A percentile compares a stretch with the other conserved stretches of the same genome.
Evolutionary conservation across 2,888 invertebrate genomes (phyloP).

Genomic region (Calliopum simillimum): DNA sequence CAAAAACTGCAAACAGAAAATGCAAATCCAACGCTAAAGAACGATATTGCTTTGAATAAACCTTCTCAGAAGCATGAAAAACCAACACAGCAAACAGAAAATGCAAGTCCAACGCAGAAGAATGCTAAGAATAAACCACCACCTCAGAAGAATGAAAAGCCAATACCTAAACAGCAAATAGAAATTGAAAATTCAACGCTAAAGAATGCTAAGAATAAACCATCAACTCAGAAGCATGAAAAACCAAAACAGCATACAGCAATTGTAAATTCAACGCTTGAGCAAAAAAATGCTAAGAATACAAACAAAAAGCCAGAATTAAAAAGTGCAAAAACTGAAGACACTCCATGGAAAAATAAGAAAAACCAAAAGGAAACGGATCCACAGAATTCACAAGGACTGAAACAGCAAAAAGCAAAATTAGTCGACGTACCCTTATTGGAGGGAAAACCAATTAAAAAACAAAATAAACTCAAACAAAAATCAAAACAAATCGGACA

Average conservation of each 20-base stretch:
- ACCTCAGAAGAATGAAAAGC: constrained; percentile 9
- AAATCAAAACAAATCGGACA: constrained; percentile 60
- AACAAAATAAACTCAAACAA: constrained; percentile 54
- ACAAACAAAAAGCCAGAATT: constrained; percentile 38
- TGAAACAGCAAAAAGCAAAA: background rate
- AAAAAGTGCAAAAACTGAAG: constrained; percentile 42
- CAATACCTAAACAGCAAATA: constrained; percentile 14
- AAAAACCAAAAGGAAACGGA: background rate
- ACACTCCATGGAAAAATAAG: constrained; percentile 36
- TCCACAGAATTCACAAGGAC: background rate
- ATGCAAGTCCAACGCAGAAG: constrained; percentile 11
- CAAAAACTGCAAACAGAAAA: constrained; percentile 4
- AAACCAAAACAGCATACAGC: too few species aligned
- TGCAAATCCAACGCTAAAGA: constrained; percentile 2
- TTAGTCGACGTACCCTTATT: constrained; percentile 35
- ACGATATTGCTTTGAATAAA: constrained; percentile 13
- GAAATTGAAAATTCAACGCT: too few species aligned
- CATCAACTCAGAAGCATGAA: background rate
- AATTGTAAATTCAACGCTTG: too few species aligned
- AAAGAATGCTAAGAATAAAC: too few species aligned
- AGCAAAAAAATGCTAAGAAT: constrained; percentile 11
- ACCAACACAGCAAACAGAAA: constrained; percentile 7
- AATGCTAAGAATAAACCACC: constrained; percentile 9
- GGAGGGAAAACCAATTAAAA: constrained; percentile 60
- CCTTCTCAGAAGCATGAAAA: constrained; percentile 7